Evolutionary conservation across 1,140 invertebrate species (phyloP).

Genomic region (Brachionus sp.): DNA sequence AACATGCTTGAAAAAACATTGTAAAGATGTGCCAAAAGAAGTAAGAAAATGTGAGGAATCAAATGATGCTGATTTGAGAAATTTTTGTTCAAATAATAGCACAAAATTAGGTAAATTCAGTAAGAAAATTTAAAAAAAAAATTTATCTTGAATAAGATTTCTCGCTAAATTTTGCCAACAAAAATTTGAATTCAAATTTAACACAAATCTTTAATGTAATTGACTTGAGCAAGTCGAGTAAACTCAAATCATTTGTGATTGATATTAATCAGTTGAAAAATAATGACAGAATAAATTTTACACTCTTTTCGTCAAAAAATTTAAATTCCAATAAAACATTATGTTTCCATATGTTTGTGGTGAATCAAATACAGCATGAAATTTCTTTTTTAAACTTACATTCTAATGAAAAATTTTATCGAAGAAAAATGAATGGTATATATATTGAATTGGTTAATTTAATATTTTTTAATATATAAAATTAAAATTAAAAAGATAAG

Average conservation of each 20-base stretch:
- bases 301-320: not conserved
- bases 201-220: not conserved
- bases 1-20: not conserved
- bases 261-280: not conserved
- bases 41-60: not conserved
- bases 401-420: not conserved
- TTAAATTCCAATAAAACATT: not conserved
- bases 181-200: not conserved
- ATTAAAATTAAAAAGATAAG: not conserved
- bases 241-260: not conserved
- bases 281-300: not conserved
- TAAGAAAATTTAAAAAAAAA: not conserved
- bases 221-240: not conserved
- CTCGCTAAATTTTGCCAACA: not conserved
- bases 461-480: not conserved
- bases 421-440: not conserved
- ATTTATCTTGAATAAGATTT: not conserved
- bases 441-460: not conserved
- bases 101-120: constrained; percentile 11
- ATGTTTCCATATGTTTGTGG: not conserved
- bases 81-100: not conserved
- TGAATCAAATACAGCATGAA: not conserved
- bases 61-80: not conserved
- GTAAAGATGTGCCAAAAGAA: constrained; percentile 12
- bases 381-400: not conserved